Base-by-base conservation (phyloP, 2,113 vertebrate species). In the Trogon surrucura region DNA sequence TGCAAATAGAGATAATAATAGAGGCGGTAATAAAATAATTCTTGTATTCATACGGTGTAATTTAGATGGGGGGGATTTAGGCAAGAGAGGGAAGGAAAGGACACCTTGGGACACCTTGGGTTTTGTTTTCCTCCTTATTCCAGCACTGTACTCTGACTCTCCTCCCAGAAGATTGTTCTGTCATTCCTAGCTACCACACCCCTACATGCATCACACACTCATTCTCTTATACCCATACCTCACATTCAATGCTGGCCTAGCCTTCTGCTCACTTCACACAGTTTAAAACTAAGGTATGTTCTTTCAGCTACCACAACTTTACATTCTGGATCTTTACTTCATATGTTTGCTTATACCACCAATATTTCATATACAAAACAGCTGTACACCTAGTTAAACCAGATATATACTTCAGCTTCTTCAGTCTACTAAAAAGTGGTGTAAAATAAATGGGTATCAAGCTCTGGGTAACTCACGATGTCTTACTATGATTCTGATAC, bases 71-170 rank as follows among this genome's bases (percentile, higher is more conserved):
- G 3, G 26, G n/a, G 30, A 57, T 64, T 85, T 16, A 85, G 21
- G 38, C 25, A 74, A 81, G 4, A 64, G n/a, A 38, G 13, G 21
- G 20, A 75, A 88, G 9, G 29, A 15, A 34, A 6, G 6, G 6
- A 10, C 16, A 2, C 6, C 5, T 2, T 82, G 9, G 6, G 6
- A 10, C 16, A 2, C 5, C 5, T 2, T 82, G 9, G 5, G 2
- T 72, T 90, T 80, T 17, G 6, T 8, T n/a, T 83, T 83, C 12
- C 23, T 50, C 14, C n/a, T 77, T 41, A 50, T 36, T 61, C 30
- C 44, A 58, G 7, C 17, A 44, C 8, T 58, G 26, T 7, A n/a
- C 20, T 20, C 22, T 51, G 25, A 47, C 2, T 14, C 3, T 78
- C 7, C 5, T 78, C 34, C 6, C 26, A n/a, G n/a, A n/a, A 58